Evolutionary conservation across 1,140 invertebrate genomes (phyloP), one percentile per base, ranked within the genome.

Genomic region (Lepidurus apus): DNA sequence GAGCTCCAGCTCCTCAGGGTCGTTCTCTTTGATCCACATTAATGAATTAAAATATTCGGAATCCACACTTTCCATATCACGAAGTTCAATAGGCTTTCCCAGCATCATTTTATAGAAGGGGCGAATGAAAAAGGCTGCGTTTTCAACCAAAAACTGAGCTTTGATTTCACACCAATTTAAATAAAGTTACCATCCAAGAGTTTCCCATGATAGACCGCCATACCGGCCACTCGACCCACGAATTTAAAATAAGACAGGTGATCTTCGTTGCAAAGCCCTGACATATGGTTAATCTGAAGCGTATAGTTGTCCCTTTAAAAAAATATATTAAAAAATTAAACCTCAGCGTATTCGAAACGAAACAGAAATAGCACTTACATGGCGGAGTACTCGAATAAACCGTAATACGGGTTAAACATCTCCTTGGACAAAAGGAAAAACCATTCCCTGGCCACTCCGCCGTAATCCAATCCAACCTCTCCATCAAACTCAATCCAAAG

Each of bases 91-190:
- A 45, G 90, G 84, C 87, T 98, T 98, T 77, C 91, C 91, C 81
- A 99, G 85, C 96, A 99, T 99, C 97, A 99, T 99, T 88, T 99
- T 99, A 87, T 99, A 99, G 87, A 99, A 99, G 81, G 97, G 97
- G 84, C 97, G 91, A 86, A 99, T 99, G 86, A 99, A 99, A 86
- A 98, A 99, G 74, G 96, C 96, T 96, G 82, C 42, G 84, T 84
- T 77, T 81, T 79, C 76, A 80, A 78, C 24, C 26, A 47, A 47
- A 78, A 78, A 78, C 6, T 43, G 17, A 78, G 26, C 74, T 1
- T 65, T 78, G 24, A 34, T 79, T 11, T 42, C 7, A 21, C n/a
- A 53, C 5, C 4, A 21, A 7, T 42, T 65, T 10, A 17, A 21
- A 73, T 0, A 13, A 13, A 17, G 5, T 88, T 83, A 95, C 95